These are phyloP conservation scores for Paracyclopina nana DNA, from an alignment of 1,140 invertebrate genomes.

Conservation along the genomic window DNA sequence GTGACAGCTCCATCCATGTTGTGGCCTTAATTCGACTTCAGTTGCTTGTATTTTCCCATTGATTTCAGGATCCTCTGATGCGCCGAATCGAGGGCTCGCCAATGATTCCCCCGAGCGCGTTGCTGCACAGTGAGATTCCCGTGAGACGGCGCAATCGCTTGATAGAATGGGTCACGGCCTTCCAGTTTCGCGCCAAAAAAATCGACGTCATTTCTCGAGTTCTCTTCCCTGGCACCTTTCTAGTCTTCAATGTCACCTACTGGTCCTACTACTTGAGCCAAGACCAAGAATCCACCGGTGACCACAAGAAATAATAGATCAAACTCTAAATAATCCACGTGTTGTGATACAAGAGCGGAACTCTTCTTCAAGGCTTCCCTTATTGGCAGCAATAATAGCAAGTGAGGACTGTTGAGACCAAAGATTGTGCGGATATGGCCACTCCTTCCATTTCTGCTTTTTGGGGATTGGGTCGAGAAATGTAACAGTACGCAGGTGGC, in stretches of 20 bases:
- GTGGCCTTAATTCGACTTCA: too few relatives aligned
- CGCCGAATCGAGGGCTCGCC: constrained; percentile 17
- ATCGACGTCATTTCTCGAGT: constrained; percentile 25
- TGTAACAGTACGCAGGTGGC: too few relatives aligned
- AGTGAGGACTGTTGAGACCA: too few relatives aligned
- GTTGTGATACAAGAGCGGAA: too few relatives aligned
- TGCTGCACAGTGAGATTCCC: constrained; percentile 15
- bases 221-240: constrained; percentile 17
- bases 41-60: too few relatives aligned
- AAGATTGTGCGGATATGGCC: too few relatives aligned
- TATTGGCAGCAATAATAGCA: too few relatives aligned
- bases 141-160: not conserved
- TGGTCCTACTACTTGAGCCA: constrained; percentile 17
- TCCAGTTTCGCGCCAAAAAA: constrained; percentile 39
- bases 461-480: too few relatives aligned
- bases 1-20: too few relatives aligned
- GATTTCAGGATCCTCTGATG: constrained; percentile 15
- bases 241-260: constrained; percentile 18
- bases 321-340: too few relatives aligned
- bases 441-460: too few relatives aligned
- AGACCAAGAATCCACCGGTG: constrained; percentile 11
- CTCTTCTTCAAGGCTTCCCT: too few relatives aligned
- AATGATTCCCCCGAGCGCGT: constrained; percentile 12
- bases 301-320: not conserved
- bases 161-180: not conserved